These are phyloP conservation scores for Andinoacara biseriatus DNA, from an alignment of 2,113 vertebrate species.

Conservation along the genomic window DNA sequence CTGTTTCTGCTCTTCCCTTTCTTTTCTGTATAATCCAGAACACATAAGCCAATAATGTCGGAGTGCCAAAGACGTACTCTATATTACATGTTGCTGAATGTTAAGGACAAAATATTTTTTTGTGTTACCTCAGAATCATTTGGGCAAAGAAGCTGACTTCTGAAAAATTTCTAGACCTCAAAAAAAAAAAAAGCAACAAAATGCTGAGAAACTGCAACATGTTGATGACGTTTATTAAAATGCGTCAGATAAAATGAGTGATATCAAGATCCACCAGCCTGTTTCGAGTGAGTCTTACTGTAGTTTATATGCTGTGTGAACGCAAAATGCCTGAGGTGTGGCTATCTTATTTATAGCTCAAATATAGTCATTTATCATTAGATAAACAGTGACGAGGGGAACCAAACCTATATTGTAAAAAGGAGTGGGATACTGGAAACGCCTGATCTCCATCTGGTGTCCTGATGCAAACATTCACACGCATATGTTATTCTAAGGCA, in stretches of 20 bases:
- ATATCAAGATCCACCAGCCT: not conserved
- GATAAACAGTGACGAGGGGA: constrained; percentile 12
- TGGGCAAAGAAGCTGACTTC: not conserved
- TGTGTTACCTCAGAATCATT: not conserved
- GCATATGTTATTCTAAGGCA: constrained; percentile 26
- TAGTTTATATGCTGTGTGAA: constrained; percentile 18
- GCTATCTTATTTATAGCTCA: not conserved
- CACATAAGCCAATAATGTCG: not conserved
- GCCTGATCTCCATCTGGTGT: constrained; percentile 21
- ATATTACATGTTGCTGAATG: not conserved
- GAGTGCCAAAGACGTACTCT: not conserved
- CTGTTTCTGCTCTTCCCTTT: not conserved
- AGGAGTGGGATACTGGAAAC: constrained; percentile 33
- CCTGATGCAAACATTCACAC: constrained; percentile 22
- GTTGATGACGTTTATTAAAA: not conserved
- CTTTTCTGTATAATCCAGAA: constrained; percentile 12
- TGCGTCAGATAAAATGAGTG: not conserved
- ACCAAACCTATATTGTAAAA: constrained; percentile 36
- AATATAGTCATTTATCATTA: constrained; percentile 16
- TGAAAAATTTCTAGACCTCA: not conserved
- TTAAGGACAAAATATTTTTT: not conserved
- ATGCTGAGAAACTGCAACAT: not conserved
- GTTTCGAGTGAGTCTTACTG: not conserved
- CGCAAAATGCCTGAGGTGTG: not conserved
- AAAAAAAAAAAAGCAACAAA: not conserved